Evolutionary conservation across 1,140 invertebrate species (phyloP).

Genomic region (Daktulosphaira vitifoliae): DNA sequence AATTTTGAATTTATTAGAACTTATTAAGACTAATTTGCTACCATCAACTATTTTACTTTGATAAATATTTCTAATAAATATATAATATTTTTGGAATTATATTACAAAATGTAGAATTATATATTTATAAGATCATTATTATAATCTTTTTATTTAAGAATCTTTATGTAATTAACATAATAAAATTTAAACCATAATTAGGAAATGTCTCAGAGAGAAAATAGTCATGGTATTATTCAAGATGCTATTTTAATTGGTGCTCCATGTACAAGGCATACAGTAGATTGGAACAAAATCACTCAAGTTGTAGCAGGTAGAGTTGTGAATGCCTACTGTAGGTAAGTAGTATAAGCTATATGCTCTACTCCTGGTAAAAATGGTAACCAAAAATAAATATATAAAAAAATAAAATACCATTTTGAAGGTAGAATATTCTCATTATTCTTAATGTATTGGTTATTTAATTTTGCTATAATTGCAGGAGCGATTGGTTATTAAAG

Average conservation of each 20-base stretch:
- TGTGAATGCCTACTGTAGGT: conserved; percentile 60
- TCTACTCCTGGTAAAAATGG: not conserved
- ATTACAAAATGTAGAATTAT: no score
- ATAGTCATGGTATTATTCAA: conserved; percentile 57
- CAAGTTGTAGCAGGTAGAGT: conserved; percentile 55
- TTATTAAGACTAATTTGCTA: no score
- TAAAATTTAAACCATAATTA: not conserved
- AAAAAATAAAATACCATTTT: not conserved
- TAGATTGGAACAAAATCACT: conserved; percentile 50
- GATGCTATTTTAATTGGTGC: conserved; percentile 63
- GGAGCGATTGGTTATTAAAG: conserved; percentile 58
- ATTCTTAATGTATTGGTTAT: not conserved
- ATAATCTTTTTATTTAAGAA: not conserved
- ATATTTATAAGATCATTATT: no score
- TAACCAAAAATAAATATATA: not conserved
- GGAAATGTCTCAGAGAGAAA: conserved; percentile 46
- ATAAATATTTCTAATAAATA: no score
- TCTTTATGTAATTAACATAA: not conserved
- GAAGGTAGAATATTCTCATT: not conserved
- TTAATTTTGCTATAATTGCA: conserved; percentile 37
- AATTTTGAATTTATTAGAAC: no score
- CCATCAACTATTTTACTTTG: no score
- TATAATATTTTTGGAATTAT: not conserved
- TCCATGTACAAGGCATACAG: conserved; percentile 51
- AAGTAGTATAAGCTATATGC: not conserved